Evolutionary conservation across 1,140 invertebrate genomes (phyloP).

Genomic region (Formica exsecta): DNA sequence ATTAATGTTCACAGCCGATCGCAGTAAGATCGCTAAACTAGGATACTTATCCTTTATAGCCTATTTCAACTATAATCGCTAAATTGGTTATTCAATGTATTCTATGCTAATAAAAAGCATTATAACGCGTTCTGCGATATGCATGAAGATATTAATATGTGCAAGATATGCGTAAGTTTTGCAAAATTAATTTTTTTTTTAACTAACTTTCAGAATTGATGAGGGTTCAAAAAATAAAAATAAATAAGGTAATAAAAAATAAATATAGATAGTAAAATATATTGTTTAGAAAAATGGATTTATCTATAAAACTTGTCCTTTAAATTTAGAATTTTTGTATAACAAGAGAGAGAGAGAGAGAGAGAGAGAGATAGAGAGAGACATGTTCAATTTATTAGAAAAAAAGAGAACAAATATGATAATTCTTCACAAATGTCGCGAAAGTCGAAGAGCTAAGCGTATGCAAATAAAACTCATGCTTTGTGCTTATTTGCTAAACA

Average conservation of each 20-base stretch:
- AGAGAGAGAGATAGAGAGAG: too few relatives aligned
- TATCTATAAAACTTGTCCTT: not conserved
- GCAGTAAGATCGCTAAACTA: slow-evolving; percentile 28
- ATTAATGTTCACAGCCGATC: slow-evolving; percentile 21
- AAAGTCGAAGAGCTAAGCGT: too few relatives aligned
- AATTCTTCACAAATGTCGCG: too few relatives aligned
- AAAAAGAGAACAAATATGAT: too few relatives aligned
- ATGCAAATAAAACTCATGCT: too few relatives aligned
- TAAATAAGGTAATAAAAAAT: not conserved
- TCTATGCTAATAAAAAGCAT: slow-evolving; percentile 1
- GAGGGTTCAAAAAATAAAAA: not conserved
- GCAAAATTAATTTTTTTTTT: not conserved
- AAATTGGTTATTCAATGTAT: slow-evolving; percentile 10
- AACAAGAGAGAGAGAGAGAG: too few relatives aligned
- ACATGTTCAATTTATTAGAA: too few relatives aligned
- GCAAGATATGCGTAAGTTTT: not conserved
- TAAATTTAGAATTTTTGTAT: not conserved
- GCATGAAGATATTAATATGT: not conserved
- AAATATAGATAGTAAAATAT: not conserved
- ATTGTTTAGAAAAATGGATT: not conserved
- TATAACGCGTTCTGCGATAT: not conserved
- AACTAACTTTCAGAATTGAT: not conserved
- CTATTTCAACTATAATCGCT: slow-evolving; percentile 1
- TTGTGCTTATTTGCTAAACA: too few relatives aligned
- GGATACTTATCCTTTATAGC: slow-evolving; percentile 27